Percentiles rank a stretch among this genome's conserved stretches.
Conservation (phyloP, 2,113 vertebrate species). For the Podiceps cristatus region DNA sequence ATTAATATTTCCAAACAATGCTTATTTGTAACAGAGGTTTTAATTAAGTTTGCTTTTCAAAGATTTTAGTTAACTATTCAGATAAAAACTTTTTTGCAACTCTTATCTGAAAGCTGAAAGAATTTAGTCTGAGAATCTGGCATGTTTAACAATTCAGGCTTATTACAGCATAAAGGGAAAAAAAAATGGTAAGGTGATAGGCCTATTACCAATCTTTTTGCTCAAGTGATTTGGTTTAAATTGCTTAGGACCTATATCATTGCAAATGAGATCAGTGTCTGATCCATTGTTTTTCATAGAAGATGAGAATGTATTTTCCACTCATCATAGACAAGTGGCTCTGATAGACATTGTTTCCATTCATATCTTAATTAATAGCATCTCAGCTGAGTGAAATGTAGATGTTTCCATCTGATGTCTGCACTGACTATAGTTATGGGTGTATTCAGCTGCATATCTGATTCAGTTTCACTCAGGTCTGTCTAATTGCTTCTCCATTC, state of each 20-base stretch:
- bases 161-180: not conserved
- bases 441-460: constrained; percentile 71
- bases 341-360: constrained; percentile 10
- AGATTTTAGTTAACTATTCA: not conserved
- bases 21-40: not conserved
- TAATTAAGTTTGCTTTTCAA: not conserved
- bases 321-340: not conserved
- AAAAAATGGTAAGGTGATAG: constrained; percentile 21
- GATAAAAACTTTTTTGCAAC: not conserved
- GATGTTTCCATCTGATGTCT: constrained; percentile 74
- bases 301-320: constrained; percentile 54
- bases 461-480: constrained; percentile 81
- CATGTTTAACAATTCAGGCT: not conserved
- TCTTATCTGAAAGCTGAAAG: not conserved
- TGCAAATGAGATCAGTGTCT: not conserved
- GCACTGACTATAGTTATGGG: constrained; percentile 59
- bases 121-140: not conserved
- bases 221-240: constrained; percentile 39
- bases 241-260: not conserved
- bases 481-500: constrained; percentile 82
- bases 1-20: not conserved
- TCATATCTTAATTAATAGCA: constrained; percentile 43
- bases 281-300: not conserved
- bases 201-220: not conserved
- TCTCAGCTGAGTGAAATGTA: constrained; percentile 35